phyloP scores from a whole-genome alignment of 2,113 vertebrate species.

The Rostratula benghalensis region DNA sequence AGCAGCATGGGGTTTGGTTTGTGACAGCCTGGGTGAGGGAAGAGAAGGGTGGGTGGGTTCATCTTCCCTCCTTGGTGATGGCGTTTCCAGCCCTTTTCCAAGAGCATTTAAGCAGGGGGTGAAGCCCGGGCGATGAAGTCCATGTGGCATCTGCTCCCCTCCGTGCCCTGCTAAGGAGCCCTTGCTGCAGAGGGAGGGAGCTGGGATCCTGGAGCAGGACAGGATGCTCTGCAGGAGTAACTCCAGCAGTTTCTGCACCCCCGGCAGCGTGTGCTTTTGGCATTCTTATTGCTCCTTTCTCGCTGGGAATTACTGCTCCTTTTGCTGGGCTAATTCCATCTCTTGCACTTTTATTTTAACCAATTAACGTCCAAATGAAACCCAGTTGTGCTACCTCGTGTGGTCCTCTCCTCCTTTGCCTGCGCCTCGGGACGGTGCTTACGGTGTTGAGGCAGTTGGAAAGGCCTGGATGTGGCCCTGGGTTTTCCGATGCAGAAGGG shows the following conservation, averaged over 20 bases:
- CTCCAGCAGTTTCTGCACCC: not conserved
- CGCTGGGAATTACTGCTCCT: not conserved
- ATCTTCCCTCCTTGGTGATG: accelerated
- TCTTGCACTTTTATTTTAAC: not conserved
- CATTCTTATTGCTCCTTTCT: not conserved
- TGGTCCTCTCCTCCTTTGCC: not conserved
- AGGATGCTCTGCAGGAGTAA: not conserved
- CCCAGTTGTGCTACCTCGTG: accelerated
- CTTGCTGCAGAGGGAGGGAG: not conserved
- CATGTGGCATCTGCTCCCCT: not conserved
- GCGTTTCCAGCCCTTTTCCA: not conserved
- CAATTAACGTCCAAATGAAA: not conserved
- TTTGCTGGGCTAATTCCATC: not conserved
- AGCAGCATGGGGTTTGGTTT: accelerated
- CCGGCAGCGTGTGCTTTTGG: not conserved
- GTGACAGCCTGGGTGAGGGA: no score
- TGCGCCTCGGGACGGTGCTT: not conserved
- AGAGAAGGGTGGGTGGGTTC: not conserved
- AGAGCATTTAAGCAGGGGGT: not conserved
- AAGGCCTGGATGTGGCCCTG: not conserved
- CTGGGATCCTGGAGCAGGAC: not conserved
- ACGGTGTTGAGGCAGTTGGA: not conserved
- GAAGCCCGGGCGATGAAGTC: not conserved
- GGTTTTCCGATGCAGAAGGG: not conserved
- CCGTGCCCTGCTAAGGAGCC: accelerated